Base-by-base conservation (phyloP, 53 echinoderm and acorn worm genomes). In the Hippasteria phrygiana region DNA sequence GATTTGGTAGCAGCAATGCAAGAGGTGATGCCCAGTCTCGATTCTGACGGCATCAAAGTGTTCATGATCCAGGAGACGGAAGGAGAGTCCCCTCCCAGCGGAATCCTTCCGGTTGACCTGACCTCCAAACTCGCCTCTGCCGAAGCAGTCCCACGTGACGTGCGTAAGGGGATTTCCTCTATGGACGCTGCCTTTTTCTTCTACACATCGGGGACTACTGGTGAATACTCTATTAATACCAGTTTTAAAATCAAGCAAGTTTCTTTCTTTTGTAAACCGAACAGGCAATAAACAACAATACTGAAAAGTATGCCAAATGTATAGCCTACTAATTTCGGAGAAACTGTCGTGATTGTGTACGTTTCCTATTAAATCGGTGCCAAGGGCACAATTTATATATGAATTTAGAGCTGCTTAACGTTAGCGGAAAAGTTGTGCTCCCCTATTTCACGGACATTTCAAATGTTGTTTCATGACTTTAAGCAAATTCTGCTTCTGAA, bases 151-250 rank as follows among this genome's bases (percentile, higher is more conserved):
- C 88, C 88, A 8, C 36, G 56, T 3, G 59, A 77, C 62, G 54
- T 78, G 6, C 77, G 70, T 31, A 88, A 50, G 78, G 42, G 43
- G 20, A 34, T 13, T 37, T 53, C 40, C 40, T 18, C 26, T 14
- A 31, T 50, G 11, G 93, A 95, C 45, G 34, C 71, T 17, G 76
- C 70, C 11, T 35, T 88, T 33, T 95, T 78, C 50, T 91, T 95
- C 22, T 95, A 90, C 72, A 95, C 95, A 0, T 95, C 95, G 11
- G 95, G 95, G 74, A 95, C 95, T 27, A 95, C 95, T 72, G 95
- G 95, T 93, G 78, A 40, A 42, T 47, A 55, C 3, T 41, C 3
- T 42, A 42, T 17, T 2, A 71, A 73, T 5, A 5, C 43, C 20
- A 18, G 22, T 28, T 59, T 6, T 29, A 36, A 53, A 27, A 8